A percentile compares a stretch with the other conserved stretches of the same genome.
These are phyloP conservation scores for Orchesellides sinensis DNA, from an alignment of 2,888 invertebrate genomes.

Conservation along the genomic window DNA sequence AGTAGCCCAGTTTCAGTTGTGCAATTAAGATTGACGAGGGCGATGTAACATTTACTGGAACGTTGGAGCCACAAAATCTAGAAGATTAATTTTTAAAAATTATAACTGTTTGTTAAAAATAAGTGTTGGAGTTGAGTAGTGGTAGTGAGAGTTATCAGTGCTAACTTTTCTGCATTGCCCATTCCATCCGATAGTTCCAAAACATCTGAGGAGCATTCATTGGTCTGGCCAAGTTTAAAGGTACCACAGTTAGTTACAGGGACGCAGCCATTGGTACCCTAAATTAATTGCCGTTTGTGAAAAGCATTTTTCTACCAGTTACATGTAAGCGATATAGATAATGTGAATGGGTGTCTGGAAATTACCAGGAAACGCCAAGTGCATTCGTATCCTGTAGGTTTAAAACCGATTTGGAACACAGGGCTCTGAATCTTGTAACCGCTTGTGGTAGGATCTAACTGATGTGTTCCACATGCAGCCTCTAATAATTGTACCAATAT, in stretches of 20 bases:
- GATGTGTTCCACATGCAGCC: conserved; percentile 63
- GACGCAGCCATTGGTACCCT: conserved; percentile 68
- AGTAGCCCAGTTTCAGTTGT: conserved; percentile 35
- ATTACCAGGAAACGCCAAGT: conserved; percentile 65
- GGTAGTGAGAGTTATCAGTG: neutral
- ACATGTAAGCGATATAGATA: neutral
- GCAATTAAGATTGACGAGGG: conserved; percentile 58
- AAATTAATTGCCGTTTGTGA: neutral
- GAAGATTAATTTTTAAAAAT: neutral
- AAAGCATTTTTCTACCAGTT: neutral
- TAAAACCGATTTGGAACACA: conserved; percentile 37
- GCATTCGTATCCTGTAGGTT: conserved; percentile 60
- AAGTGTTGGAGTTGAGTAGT: too few species aligned
- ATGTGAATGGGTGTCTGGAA: too few species aligned
- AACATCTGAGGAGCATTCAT: conserved; percentile 59
- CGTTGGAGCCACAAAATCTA: conserved; percentile 69
- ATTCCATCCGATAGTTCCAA: conserved; percentile 70
- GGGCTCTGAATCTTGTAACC: conserved; percentile 65
- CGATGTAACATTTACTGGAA: conserved; percentile 62
- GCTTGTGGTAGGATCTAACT: conserved; percentile 32
- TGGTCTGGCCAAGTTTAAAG: conserved; percentile 58
- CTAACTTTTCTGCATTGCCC: conserved; percentile 59
- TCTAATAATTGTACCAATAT: too few species aligned
- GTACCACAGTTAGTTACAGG: conserved; percentile 64
- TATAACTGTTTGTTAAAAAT: neutral